Conservation (phyloP, 2,797 vertebrate genomes). For the Karalla daura region DNA sequence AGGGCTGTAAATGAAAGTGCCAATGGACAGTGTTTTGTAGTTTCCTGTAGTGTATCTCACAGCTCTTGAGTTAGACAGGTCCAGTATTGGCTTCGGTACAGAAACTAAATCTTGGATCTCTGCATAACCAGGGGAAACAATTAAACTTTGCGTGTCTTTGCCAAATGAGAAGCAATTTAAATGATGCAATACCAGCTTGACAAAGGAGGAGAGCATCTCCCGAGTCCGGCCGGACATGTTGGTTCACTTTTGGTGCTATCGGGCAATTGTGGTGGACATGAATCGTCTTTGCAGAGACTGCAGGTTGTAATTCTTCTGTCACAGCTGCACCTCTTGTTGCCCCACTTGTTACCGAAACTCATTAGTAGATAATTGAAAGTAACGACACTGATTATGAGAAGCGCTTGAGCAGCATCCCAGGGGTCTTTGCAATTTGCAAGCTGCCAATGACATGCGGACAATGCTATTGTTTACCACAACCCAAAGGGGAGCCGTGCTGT, state of each 20-base stretch:
- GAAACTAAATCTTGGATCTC: conserved; percentile 7
- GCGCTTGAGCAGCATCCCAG: conserved; percentile 55
- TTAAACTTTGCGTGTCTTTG: conserved; percentile 14
- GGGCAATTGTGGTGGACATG: conserved; percentile 32
- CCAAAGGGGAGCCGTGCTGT: conserved; percentile 41
- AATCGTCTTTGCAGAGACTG: conserved; percentile 35
- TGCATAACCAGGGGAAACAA: conserved; percentile 17
- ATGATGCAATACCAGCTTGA: conserved; percentile 22
- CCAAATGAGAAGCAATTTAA: conserved; percentile 27
- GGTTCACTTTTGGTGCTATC: conserved; percentile 4
- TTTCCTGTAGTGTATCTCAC: conserved; percentile 46
- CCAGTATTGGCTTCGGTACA: background rate
- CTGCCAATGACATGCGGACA: conserved; percentile 48
- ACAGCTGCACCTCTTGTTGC: conserved; percentile 76
- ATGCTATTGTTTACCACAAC: conserved; percentile 36
- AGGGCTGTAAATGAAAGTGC: conserved; percentile 34
- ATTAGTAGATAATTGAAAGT: conserved; percentile 86
- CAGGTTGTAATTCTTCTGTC: conserved; percentile 67
- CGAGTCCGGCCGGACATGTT: conserved; percentile 12
- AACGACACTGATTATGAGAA: conserved; percentile 74
- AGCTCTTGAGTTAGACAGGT: conserved; percentile 24
- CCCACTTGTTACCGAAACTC: conserved; percentile 84
- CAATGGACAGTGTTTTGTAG: conserved; percentile 26
- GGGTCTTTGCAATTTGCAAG: conserved; percentile 66
- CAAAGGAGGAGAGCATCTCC: conserved; percentile 36